phyloP scores from a whole-genome alignment of 2,113 vertebrate genomes.

The Atractosteus spatula region DNA sequence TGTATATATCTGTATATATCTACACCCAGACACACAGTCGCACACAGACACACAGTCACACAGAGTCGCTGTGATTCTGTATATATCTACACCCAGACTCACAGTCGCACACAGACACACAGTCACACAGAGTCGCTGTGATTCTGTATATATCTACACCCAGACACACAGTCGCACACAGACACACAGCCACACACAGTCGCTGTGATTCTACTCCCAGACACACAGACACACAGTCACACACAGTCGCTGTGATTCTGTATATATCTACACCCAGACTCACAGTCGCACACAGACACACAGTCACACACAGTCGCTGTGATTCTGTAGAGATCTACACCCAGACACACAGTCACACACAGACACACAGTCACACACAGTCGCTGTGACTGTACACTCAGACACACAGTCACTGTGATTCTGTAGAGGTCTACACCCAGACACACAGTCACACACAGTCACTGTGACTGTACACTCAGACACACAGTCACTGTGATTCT shows the following conservation, averaged over 20 bases:
- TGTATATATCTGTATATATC: too few species aligned
- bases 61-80: background rate
- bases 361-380: background rate
- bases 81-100: background rate
- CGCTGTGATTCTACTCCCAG: constrained; percentile 31
- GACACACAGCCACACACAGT: constrained; percentile 21
- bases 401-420: too few species aligned
- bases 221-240: background rate
- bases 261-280: too few species aligned
- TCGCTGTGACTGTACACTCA: too few species aligned
- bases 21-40: too few species aligned
- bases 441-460: background rate
- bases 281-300: background rate
- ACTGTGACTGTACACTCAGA: background rate
- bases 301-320: background rate
- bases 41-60: too few species aligned
- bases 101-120: background rate
- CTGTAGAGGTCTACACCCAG: too few species aligned
- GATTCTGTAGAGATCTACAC: background rate
- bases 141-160: constrained; percentile 23
- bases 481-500: background rate
- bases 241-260: background rate
- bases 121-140: background rate
- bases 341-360: background rate
- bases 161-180: constrained; percentile 36